phyloP scores from a whole-genome alignment of 2,888 invertebrate genomes.

The Drosophila colorata region DNA sequence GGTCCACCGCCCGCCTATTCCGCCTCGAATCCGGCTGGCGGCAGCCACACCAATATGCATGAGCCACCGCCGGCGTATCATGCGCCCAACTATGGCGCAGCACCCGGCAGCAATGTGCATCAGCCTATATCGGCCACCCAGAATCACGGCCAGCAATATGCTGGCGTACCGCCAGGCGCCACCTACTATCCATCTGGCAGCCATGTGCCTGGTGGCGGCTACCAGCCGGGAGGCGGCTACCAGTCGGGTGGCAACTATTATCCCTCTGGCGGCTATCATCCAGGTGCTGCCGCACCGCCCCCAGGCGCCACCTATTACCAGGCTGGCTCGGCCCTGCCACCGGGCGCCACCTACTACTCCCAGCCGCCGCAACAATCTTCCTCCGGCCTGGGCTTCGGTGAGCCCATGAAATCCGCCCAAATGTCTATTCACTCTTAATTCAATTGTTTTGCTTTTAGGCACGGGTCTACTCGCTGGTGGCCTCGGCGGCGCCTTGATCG shows the following conservation, averaged over 20 bases:
- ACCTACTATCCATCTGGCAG: conserved; percentile 64
- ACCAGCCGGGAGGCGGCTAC: conserved; percentile 68
- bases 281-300: conserved; percentile 66
- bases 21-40: conserved; percentile 80
- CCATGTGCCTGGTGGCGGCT: conserved; percentile 60
- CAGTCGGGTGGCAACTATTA: conserved; percentile 69
- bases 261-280: conserved; percentile 64
- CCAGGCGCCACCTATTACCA: conserved; percentile 77
- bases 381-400: conserved; percentile 84
- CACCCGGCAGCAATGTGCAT: conserved; percentile 67
- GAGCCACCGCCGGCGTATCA: conserved; percentile 83
- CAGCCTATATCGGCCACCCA: conserved; percentile 78
- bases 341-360: conserved; percentile 75
- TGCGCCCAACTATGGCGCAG: conserved; percentile 73
- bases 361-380: conserved; percentile 81
- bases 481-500: conserved; percentile 83
- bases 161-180: conserved; percentile 62
- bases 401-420: conserved; percentile 21
- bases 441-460: conserved; percentile 57
- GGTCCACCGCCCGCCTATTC: conserved; percentile 84
- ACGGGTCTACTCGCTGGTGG: conserved; percentile 83
- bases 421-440: neutral
- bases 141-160: conserved; percentile 70
- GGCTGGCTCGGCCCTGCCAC: conserved; percentile 71
- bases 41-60: conserved; percentile 81